Evolutionary conservation across 2,113 vertebrate species (phyloP).

Genomic region (Elachura formosa): DNA sequence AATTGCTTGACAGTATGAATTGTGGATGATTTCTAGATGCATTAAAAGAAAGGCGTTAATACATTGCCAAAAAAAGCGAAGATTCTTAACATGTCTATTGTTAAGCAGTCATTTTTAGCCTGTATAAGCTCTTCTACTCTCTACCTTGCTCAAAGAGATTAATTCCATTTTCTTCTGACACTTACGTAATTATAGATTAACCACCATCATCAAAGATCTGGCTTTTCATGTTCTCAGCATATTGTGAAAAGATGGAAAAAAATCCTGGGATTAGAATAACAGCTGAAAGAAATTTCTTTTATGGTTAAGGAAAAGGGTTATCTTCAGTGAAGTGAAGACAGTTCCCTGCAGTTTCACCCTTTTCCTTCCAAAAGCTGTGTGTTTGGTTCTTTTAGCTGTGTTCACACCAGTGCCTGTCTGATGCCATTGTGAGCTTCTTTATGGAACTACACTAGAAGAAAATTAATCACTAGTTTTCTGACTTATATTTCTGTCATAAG

Average conservation of each 20-base stretch:
- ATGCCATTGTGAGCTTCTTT: background rate
- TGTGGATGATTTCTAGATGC: conserved; percentile 17
- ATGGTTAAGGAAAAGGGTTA: background rate
- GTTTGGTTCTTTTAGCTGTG: background rate
- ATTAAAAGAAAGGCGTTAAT: background rate
- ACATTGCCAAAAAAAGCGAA: background rate
- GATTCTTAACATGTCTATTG: background rate
- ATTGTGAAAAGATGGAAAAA: background rate
- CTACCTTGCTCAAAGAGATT: background rate
- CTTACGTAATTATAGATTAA: conserved; percentile 29
- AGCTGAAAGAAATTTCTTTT: background rate
- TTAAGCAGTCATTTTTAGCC: conserved; percentile 4
- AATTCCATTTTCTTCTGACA: conserved; percentile 11
- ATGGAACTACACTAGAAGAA: background rate
- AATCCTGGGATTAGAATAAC: background rate
- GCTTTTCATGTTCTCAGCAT: background rate
- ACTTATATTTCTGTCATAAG: background rate
- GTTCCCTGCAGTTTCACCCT: background rate
- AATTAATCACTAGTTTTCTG: background rate
- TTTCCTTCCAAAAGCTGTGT: background rate
- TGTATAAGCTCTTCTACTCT: background rate
- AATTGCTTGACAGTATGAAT: background rate
- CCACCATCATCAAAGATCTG: conserved; percentile 1
- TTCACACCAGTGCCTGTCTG: background rate
- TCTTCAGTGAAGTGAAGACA: background rate